Base-by-base conservation (phyloP, 2,888 invertebrate genomes). In the Empis stercorea region DNA sequence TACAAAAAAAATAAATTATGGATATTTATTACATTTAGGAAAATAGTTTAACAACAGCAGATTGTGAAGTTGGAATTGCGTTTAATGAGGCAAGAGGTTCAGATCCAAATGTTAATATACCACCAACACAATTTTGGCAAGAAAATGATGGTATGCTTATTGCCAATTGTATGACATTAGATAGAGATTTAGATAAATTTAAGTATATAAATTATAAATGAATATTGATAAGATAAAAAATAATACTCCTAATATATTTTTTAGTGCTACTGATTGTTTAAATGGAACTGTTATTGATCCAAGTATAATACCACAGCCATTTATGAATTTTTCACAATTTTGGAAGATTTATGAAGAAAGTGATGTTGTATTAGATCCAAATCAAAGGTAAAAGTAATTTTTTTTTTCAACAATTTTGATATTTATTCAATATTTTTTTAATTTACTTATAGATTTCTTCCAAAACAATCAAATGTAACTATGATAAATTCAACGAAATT, bases 401-500 rank as follows among this genome's bases (percentile, higher is more conserved):
- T 14, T 10, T 16, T 13, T 45, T 23, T 38, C 45, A n/a, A 38
- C 2, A 10, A 3, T 14, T 36, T 14, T 36, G 3, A 20, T 4
- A 4, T 9, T 5, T 9, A 30, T 30, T 14, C n/a, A 36, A 36
- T 36, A 36, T 10, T 2, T 9, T 7, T 3, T 20, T 20, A 20
- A 20, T 4, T 13, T 13, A 20, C 2, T 36, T 45, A 41, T 32
- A 55, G 54, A 47, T 69, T 74, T 58, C 63, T 81, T 44, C 83
- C 83, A 10, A 71, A 74, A 44, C 82, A 83, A 62, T 70, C 72
- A 13, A 72, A 74, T 44, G 70, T 84, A 43, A 80, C 81, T 34
- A 81, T 84, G 54, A 81, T 78, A 65, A 79, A 78, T 58, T 71
- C 69, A 56, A 81, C 80, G 27, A 79, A 81, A 49, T 65, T 92